These are phyloP conservation scores for Epinotia ramella DNA, from an alignment of 2,888 invertebrate genomes.

Conservation along the genomic window DNA sequence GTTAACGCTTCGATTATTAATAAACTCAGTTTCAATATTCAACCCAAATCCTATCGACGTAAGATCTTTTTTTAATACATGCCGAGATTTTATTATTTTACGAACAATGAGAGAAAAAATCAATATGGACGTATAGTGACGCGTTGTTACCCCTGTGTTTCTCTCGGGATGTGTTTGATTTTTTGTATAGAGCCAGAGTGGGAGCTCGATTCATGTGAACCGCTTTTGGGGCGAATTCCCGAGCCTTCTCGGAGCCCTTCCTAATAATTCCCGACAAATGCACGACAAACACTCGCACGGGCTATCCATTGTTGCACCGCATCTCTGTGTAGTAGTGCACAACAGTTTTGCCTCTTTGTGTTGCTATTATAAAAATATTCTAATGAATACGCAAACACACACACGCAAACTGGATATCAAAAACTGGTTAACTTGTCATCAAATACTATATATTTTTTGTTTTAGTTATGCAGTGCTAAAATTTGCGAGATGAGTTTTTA, in stretches of 20 bases:
- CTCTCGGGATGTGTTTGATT: slow-evolving; percentile 84
- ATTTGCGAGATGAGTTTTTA: slow-evolving; percentile 34
- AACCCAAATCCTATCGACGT: slow-evolving; percentile 77
- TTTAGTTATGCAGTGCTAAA: slow-evolving; percentile 17
- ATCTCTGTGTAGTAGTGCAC: slow-evolving; percentile 74
- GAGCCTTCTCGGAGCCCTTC: slow-evolving; percentile 83
- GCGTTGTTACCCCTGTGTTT: slow-evolving; percentile 85
- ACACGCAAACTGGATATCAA: slow-evolving; percentile 44
- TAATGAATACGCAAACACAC: slow-evolving; percentile 64
- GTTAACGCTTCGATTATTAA: slow-evolving; percentile 84
- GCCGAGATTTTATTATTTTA: slow-evolving; percentile 80
- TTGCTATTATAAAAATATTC: slow-evolving; percentile 68
- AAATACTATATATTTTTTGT: slow-evolving; percentile 37
- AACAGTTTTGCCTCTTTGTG: slow-evolving; percentile 77
- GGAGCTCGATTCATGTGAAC: slow-evolving; percentile 84
- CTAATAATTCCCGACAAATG: slow-evolving; percentile 85
- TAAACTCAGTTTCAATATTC: slow-evolving; percentile 80
- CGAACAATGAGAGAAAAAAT: slow-evolving; percentile 84
- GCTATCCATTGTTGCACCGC: slow-evolving; percentile 76
- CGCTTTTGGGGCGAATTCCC: slow-evolving; percentile 85
- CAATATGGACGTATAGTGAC: slow-evolving; percentile 82
- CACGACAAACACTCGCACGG: slow-evolving; percentile 84
- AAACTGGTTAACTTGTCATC: slow-evolving; percentile 27
- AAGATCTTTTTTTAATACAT: slow-evolving; percentile 77
- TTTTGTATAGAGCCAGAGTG: slow-evolving; percentile 82